Evolutionary conservation across 2,888 invertebrate species (phyloP).

Genomic region (Tholera decimalis): DNA sequence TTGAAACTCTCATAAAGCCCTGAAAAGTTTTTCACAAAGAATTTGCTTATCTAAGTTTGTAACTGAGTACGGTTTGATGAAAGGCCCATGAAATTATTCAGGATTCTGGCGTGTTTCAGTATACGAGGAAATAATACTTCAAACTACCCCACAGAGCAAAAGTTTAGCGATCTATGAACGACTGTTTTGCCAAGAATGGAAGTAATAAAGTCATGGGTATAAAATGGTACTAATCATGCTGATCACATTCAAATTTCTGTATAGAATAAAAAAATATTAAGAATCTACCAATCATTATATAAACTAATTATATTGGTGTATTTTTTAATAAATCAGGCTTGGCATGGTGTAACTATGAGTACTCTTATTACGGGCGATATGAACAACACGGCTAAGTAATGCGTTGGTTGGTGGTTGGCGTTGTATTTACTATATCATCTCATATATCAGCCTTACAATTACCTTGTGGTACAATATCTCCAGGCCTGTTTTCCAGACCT

Average conservation of each 20-base stretch:
- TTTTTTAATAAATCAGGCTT: not conserved
- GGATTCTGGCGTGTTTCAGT: not conserved
- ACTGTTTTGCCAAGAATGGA: constrained; percentile 17
- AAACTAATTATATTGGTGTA: not conserved
- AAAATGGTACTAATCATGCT: not conserved
- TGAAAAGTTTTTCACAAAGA: constrained; percentile 53
- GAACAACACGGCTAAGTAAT: constrained; percentile 7
- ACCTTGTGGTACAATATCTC: not conserved
- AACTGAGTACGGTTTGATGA: constrained; percentile 54
- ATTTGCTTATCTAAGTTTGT: constrained; percentile 51
- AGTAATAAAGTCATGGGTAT: not conserved
- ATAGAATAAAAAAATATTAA: too few species aligned
- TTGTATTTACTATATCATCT: constrained; percentile 6
- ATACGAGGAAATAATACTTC: constrained; percentile 13
- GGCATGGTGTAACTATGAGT: not conserved
- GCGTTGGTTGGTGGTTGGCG: not conserved
- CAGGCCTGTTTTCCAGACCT: constrained; percentile 3
- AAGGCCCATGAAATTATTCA: constrained; percentile 2
- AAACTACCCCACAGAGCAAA: constrained; percentile 12
- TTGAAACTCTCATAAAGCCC: constrained; percentile 40
- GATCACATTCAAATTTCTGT: too few species aligned
- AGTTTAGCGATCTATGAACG: constrained; percentile 18
- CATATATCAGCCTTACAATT: not conserved
- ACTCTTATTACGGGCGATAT: constrained; percentile 14
- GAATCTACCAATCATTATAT: too few species aligned